Conservation (phyloP, 2,888 invertebrate genomes). For the Taenaris catops region DNA sequence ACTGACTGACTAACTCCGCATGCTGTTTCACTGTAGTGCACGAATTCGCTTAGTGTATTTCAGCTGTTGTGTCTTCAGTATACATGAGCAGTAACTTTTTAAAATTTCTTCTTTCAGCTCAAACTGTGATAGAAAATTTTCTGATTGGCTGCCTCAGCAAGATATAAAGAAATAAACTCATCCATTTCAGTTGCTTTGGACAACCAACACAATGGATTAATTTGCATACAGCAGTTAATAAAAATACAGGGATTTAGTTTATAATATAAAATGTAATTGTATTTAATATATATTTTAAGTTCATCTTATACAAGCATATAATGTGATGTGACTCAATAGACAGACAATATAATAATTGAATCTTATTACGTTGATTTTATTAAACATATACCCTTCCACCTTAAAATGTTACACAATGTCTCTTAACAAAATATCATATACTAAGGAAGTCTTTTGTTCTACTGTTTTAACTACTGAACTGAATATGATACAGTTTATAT, state of each 20-base stretch:
- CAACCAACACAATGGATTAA: conserved; percentile 59
- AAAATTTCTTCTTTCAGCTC: conserved; percentile 81
- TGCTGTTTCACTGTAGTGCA: background rate
- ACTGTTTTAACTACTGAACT: too few species aligned
- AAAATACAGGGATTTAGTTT: conserved; percentile 79
- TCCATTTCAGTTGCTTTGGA: conserved; percentile 58
- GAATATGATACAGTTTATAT: too few species aligned
- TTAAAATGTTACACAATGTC: too few species aligned
- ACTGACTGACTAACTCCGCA: background rate
- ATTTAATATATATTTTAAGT: conserved; percentile 67
- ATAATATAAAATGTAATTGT: conserved; percentile 57
- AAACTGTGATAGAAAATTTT: conserved; percentile 88
- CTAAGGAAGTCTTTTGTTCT: too few species aligned
- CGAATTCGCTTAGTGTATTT: background rate
- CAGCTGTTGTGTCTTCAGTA: background rate
- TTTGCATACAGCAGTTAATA: conserved; percentile 65
- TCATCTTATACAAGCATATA: conserved; percentile 65
- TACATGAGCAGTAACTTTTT: too few species aligned
- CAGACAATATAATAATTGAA: conserved; percentile 61
- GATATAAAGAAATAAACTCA: conserved; percentile 50
- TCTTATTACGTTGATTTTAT: conserved; percentile 28
- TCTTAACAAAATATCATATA: too few species aligned
- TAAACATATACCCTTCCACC: conserved; percentile 17
- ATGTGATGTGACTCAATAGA: conserved; percentile 61
- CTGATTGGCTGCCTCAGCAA: conserved; percentile 80